Base-by-base conservation (phyloP, 53 echinoderm and acorn worm species). In the Stichopus horrens region DNA sequence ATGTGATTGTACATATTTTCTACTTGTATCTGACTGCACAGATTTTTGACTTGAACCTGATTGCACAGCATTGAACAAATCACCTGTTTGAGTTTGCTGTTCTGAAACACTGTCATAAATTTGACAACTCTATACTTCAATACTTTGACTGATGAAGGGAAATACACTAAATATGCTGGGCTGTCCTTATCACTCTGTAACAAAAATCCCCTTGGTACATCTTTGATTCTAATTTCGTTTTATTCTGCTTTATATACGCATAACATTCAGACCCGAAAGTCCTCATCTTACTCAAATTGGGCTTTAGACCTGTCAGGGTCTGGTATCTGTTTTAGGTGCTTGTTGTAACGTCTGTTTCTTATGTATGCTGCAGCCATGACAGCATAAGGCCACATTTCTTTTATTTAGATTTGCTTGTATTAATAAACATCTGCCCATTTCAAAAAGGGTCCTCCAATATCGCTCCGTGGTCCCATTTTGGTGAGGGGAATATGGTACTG, bases 401-500 rank as follows among this genome's bases (percentile, higher is more conserved):
- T n/a, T n/a, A n/a, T n/a, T n/a, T 9, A 51, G 52, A 5, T 73
- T 37, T 23, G 51, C 21, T 55, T 86, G 86, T 8, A 20, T 67
- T 16, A 87, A 58, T 51, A 87, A 58, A 58, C 54, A 87, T 37
- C 88, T 87, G 18, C 88, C 88, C 75, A 87, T 87, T 10, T 87
- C 88, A 23, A 87, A 87, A 20, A 74, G 58, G 53, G 75, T 74
- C 21, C 75, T 7, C 88, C 88, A 87, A 55, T 87, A 21, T 54
- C 88, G 88, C 54, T 87, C 88, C 19, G 88, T 75, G n/a, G 88
- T 87, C 74, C 88, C 88, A 23, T 87, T 37, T 87, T 87, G 88
- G 16, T 75, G 88, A 54, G 86, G 86, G 73, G 86, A 73, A 58
- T 74, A 87, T 20, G 88, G 75, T 68, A 55, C 88, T 0, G 88